Percentiles rank a stretch among this genome's conserved stretches.
phyloP scores from a whole-genome alignment of 2,888 invertebrate genomes.

The Andrena praecox region DNA sequence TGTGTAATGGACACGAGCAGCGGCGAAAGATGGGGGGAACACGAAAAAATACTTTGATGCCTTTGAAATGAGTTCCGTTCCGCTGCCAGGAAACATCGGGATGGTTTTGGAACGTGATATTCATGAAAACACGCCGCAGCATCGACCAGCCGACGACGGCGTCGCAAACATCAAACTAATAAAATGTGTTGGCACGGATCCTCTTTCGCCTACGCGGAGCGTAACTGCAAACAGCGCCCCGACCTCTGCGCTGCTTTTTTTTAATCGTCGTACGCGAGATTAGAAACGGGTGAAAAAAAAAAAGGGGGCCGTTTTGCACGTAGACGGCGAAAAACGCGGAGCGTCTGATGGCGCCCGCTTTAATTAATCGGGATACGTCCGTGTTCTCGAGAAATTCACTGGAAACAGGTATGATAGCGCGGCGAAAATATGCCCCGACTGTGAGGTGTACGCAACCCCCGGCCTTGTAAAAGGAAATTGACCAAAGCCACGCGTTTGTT shows the following conservation, averaged over 20 bases:
- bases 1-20: slow-evolving; percentile 10
- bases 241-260: slow-evolving; percentile 23
- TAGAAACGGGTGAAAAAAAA: slow-evolving; percentile 19
- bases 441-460: not conserved
- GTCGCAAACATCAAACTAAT: slow-evolving; percentile 58
- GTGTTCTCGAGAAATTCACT: not conserved
- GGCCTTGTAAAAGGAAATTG: not conserved
- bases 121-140: slow-evolving; percentile 35
- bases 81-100: slow-evolving; percentile 34
- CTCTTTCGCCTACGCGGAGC: slow-evolving; percentile 22
- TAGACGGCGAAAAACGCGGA: slow-evolving; percentile 24
- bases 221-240: slow-evolving; percentile 32
- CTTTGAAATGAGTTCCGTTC: slow-evolving; percentile 33
- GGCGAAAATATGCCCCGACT: not conserved
- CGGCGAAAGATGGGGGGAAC: not conserved
- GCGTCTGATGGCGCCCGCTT: slow-evolving; percentile 8
- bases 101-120: slow-evolving; percentile 44
- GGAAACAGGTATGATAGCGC: not conserved
- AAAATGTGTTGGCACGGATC: slow-evolving; percentile 57
- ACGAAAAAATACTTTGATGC: slow-evolving; percentile 30
- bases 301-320: not conserved
- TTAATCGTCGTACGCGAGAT: slow-evolving; percentile 17
- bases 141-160: slow-evolving; percentile 22
- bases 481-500: not conserved
- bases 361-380: slow-evolving; percentile 26